These are phyloP conservation scores for Zaprionus capensis DNA, from an alignment of 1,140 invertebrate species.

Conservation along the genomic window DNA sequence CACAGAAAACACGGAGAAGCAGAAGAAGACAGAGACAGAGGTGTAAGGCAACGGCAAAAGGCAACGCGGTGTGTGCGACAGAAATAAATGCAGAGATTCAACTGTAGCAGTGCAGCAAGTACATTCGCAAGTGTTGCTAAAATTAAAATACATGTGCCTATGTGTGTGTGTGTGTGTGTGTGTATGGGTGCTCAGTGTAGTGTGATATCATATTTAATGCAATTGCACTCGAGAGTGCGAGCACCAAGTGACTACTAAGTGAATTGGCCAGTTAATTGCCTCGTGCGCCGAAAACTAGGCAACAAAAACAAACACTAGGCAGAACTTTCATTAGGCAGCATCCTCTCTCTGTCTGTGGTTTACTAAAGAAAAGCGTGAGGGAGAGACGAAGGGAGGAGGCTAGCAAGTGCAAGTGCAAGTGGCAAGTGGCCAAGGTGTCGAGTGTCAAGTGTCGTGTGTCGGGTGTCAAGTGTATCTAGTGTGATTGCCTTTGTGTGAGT, in stretches of 20 bases:
- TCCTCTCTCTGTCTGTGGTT: neutral
- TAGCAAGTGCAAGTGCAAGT: constrained; percentile 16
- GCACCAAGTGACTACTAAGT: constrained; percentile 56
- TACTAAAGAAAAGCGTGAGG: neutral
- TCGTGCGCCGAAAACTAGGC: constrained; percentile 40
- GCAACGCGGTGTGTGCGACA: constrained; percentile 38
- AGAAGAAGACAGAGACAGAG: constrained; percentile 37
- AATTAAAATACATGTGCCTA: constrained; percentile 39
- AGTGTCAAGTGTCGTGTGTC: constrained; percentile 26
- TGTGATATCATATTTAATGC: constrained; percentile 73
- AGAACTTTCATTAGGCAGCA: constrained; percentile 34
- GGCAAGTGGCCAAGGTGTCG: constrained; percentile 30
- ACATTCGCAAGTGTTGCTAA: constrained; percentile 54
- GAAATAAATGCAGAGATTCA: constrained; percentile 54
- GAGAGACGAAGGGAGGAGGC: neutral
- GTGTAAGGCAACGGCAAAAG: constrained; percentile 3
- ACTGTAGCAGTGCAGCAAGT: constrained; percentile 19
- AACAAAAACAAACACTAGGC: constrained; percentile 27
- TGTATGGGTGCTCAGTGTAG: constrained; percentile 3
- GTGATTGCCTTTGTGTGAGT: constrained; percentile 27
- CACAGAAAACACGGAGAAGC: neutral
- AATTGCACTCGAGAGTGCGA: constrained; percentile 53
- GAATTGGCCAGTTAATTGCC: constrained; percentile 64
- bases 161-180: neutral
- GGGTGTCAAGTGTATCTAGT: constrained; percentile 23